phyloP scores from a whole-genome alignment of 2,113 vertebrate genomes.

The Gambusia affinis region DNA sequence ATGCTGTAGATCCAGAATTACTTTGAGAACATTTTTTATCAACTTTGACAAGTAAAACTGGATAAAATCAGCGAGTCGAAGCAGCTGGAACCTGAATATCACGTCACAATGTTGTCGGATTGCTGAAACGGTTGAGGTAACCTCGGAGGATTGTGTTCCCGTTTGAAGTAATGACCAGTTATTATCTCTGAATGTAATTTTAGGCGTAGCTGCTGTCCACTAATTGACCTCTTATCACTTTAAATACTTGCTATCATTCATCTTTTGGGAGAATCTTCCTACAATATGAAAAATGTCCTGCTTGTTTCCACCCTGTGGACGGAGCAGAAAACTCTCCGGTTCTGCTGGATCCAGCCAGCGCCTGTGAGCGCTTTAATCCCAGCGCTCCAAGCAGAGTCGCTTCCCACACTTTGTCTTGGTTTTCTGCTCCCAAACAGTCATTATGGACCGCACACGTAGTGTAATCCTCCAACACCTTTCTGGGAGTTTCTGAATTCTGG shows the following conservation, averaged over 20 bases:
- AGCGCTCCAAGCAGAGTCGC: constrained; percentile 24
- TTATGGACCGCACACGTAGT: constrained; percentile 72
- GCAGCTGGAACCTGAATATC: too few species aligned
- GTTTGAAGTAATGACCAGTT: background rate
- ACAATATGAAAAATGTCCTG: background rate
- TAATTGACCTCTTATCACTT: background rate
- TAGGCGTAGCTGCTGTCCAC: background rate
- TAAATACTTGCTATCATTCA: background rate
- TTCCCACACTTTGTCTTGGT: constrained; percentile 53
- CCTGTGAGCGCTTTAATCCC: constrained; percentile 25
- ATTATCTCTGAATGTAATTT: background rate
- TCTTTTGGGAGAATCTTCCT: background rate
- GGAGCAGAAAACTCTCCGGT: background rate
- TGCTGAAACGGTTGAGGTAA: too few species aligned
- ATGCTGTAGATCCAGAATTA: background rate
- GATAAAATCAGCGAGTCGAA: background rate
- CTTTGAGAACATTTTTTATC: background rate
- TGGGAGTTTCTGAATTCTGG: background rate
- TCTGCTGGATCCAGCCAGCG: constrained; percentile 22
- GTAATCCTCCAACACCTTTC: constrained; percentile 43
- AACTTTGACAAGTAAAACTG: background rate
- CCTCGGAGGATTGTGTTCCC: too few species aligned
- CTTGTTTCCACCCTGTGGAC: background rate
- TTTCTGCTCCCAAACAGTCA: constrained; percentile 71
- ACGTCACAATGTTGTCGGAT: too few species aligned